Percentiles rank a stretch among this genome's conserved stretches.
These are phyloP conservation scores for Hippocampus comes DNA, from an alignment of 2,113 vertebrate species.

Conservation along the genomic window DNA sequence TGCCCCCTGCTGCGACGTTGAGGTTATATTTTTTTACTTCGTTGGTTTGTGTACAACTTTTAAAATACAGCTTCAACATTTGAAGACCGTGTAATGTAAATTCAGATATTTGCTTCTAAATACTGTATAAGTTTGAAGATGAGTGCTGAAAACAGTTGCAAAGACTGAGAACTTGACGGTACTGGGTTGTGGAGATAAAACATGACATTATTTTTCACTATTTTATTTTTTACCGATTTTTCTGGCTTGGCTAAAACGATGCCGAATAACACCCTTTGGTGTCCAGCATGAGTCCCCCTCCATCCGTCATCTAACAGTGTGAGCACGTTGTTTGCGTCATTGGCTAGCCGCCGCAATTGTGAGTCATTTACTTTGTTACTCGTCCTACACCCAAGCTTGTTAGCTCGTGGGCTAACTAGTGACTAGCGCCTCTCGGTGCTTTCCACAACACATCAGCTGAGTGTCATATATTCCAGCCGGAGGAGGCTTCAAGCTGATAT, in stretches of 20 bases:
- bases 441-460: no score
- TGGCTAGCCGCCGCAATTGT: background rate
- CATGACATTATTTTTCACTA: background rate
- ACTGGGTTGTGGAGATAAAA: background rate
- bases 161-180: background rate
- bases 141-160: background rate
- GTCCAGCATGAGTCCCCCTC: background rate
- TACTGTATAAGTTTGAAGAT: background rate
- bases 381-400: no score
- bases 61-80: background rate
- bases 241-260: background rate
- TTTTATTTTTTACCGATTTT: background rate
- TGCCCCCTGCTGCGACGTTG: slow-evolving; percentile 47
- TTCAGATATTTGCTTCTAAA: background rate
- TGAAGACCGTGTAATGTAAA: no score
- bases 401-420: no score
- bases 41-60: background rate
- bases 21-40: background rate
- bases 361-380: no score
- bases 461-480: no score
- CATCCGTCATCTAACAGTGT: background rate
- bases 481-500: no score
- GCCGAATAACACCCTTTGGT: background rate
- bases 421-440: no score
- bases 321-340: background rate